A percentile compares a stretch with the other conserved stretches of the same genome.
Evolutionary conservation across 2,888 invertebrate genomes (phyloP).

Genomic region (Andrena trimmerana): DNA sequence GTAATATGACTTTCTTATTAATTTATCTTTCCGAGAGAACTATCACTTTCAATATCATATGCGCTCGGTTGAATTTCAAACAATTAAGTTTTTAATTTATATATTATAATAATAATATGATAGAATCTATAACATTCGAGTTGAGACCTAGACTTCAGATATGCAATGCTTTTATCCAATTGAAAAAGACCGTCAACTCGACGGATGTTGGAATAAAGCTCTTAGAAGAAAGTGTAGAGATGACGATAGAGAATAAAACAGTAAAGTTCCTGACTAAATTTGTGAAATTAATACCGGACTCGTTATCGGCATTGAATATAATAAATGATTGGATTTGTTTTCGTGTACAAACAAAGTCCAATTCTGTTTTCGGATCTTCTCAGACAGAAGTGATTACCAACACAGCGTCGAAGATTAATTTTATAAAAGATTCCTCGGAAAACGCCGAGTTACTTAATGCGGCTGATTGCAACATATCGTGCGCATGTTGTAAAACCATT

Average conservation of each 20-base stretch:
- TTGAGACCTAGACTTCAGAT: slow-evolving; percentile 79
- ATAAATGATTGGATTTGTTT: slow-evolving; percentile 80
- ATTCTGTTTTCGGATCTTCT: slow-evolving; percentile 78
- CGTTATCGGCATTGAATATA: slow-evolving; percentile 78
- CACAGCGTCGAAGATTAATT: slow-evolving; percentile 35
- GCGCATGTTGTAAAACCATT: slow-evolving; percentile 77
- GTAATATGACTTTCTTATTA: background rate
- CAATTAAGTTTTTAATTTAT: background rate
- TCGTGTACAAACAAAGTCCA: slow-evolving; percentile 77
- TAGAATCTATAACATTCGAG: slow-evolving; percentile 78
- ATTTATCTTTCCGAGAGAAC: background rate
- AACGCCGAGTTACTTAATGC: slow-evolving; percentile 29
- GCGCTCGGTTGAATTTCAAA: background rate
- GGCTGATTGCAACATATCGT: slow-evolving; percentile 66
- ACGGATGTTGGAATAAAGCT: slow-evolving; percentile 74
- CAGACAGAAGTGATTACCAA: slow-evolving; percentile 76
- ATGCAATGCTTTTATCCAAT: slow-evolving; percentile 79
- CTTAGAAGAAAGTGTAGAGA: slow-evolving; percentile 73
- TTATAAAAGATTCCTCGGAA: slow-evolving; percentile 18
- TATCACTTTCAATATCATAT: background rate
- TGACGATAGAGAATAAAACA: slow-evolving; percentile 70
- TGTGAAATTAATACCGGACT: slow-evolving; percentile 78
- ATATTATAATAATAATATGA: slow-evolving; percentile 26
- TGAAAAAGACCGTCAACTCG: slow-evolving; percentile 65
- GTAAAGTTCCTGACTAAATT: slow-evolving; percentile 70